Evolutionary conservation across 2,113 vertebrate species (phyloP), one percentile per base, ranked within the genome.

Genomic region (Channa argus): DNA sequence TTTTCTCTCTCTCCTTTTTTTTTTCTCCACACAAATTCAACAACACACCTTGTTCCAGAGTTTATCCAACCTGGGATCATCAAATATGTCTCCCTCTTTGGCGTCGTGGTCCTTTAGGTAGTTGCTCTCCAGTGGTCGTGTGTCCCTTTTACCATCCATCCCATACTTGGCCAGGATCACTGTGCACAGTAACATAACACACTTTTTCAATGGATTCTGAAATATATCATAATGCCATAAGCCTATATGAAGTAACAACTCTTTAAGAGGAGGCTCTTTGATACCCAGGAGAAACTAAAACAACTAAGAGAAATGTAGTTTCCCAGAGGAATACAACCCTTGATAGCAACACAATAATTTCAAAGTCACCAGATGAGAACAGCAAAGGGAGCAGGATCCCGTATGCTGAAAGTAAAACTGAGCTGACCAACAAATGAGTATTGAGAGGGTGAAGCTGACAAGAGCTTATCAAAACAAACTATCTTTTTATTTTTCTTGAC

Each of bases 131-230:
- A 92, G 50, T 0, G 92, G 75, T 0, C 93, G 92, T 2, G 93
- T 86, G 61, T 98, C 95, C 65, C 97, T 97, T 86, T 95, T 97
- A 4, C 97, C 97, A 52, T 98, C 96, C 93, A 99, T 95, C 59
- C 96, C 96, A 1, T 97, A 99, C 85, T 97, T 98, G 76, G 96
- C 94, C 91, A 99, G 85, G 79, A 99, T 97, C 58, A 99, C 98
- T 99, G 86, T 1, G 54, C 24, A 24, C 24, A 24, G 24, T 0
- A 66, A 61, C 39, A 82, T 0, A 52, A 55, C 6, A 45, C 3
- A 62, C 0, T 10, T 13, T 65, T 56, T 63, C 34, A 54, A 43
- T 55, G n/a, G 12, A 44, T 4, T 39, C 24, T 39, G 49, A 0
- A 2, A 56, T 74, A 33, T 54, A 63, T 36, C 3, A 72, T 39